These are phyloP conservation scores for Malacoraja senta DNA, from an alignment of 2,797 vertebrate species.

Conservation along the genomic window DNA sequence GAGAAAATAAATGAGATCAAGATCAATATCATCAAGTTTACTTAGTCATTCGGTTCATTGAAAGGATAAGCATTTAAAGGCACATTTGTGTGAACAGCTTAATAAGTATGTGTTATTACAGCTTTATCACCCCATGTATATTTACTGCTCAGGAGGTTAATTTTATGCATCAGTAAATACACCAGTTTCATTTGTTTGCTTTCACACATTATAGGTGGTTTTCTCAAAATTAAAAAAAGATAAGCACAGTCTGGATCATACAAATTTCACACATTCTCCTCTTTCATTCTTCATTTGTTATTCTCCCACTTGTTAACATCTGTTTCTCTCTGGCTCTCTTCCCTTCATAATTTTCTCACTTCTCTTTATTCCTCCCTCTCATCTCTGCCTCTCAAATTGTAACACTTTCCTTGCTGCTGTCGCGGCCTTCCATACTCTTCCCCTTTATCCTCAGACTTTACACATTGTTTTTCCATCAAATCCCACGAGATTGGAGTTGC, in stretches of 20 bases:
- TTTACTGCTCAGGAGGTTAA: not conserved
- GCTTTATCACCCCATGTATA: not conserved
- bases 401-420: not conserved
- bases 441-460: not conserved
- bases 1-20: not conserved
- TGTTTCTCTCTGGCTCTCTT: not conserved
- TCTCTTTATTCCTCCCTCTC: not conserved
- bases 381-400: not conserved
- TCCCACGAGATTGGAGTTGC: not conserved
- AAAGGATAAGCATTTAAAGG: not conserved
- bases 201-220: not conserved
- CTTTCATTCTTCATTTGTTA: not conserved
- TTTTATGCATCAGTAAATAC: not conserved
- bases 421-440: not conserved
- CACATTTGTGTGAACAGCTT: not conserved
- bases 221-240: not conserved
- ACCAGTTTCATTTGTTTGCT: not conserved
- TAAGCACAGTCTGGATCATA: not conserved
- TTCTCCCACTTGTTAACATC: not conserved
- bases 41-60: conserved; percentile 8
- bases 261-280: conserved; percentile 10
- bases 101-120: not conserved
- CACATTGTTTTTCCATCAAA: not conserved
- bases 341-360: not conserved
- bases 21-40: not conserved